Base-by-base conservation (phyloP, 2,113 vertebrate species). In the Microtus ochrogaster region DNA sequence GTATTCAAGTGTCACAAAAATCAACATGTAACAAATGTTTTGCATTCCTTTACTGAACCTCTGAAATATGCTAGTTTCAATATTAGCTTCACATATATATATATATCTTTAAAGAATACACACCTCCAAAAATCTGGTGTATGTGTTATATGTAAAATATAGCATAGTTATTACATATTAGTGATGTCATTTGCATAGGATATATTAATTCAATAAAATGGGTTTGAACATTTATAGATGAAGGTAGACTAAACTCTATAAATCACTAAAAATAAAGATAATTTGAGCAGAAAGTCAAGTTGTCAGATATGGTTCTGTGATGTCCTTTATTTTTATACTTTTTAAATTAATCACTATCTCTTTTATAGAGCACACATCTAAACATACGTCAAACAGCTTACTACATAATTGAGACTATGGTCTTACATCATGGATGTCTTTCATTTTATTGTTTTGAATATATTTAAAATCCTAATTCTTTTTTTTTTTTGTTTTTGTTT, bases 281-380 rank as follows among this genome's bases (percentile, higher is more conserved):
- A 65, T 22, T 39, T 52, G 17, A 79, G 26, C 39, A 13, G 7
- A 92, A 89, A 89, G 14, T 39, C 47, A 41, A 83, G 11, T 73
- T 94, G 86, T 78, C 68, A 77, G n/a, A 82, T 52, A 6, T n/a
- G 66, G 0, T 77, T 86, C 30, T 83, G 44, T 39, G 26, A 47
- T 68, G 76, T 77, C 12, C 58, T 79, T 92, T 94, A 74, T 79
- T 79, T 79, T 36, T 73, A n/a, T 73, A 73, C 5, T 74, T 92
- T 82, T 92, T 16, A 61, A 87, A 55, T 86, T 41, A 92, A 87
- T 66, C 92, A 58, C 2, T 17, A 30, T 30, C 12, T 92, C 72
- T 81, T 93, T 5, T 22, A 3, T 89, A 89, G 30, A 3, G 76
- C 17, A 30, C 47, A 33, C 21, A 63, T 88, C n/a, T 36, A 26